Conservation (phyloP, 1,140 invertebrate genomes). For the Mycetomoellerius zeteki region DNA sequence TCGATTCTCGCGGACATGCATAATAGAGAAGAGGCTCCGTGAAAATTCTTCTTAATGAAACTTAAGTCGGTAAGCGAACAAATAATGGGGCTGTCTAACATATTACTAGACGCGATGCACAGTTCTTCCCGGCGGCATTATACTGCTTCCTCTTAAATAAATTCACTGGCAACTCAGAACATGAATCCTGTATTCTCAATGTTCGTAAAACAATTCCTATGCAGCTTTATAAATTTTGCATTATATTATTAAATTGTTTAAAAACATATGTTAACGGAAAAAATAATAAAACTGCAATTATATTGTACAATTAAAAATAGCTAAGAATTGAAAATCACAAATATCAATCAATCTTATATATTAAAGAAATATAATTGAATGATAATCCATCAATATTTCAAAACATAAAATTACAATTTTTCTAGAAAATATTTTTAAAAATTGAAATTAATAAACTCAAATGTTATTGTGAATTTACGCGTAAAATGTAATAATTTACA, state of each 20-base stretch:
- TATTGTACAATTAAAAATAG: neutral
- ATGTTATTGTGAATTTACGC: neutral
- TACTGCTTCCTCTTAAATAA: conserved; percentile 9
- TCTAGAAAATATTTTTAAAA: neutral
- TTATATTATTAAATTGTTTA: neutral
- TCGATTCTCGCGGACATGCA: conserved; percentile 22
- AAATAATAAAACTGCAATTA: neutral
- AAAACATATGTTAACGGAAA: neutral
- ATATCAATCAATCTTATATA: neutral
- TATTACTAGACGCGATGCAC: conserved; percentile 43
- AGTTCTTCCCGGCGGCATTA: conserved; percentile 18
- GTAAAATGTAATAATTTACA: too few species aligned
- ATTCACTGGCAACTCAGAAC: conserved; percentile 21
- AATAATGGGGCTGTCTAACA: conserved; percentile 56
- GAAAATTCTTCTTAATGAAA: conserved; percentile 47
- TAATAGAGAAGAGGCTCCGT: conserved; percentile 8
- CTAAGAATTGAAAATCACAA: neutral
- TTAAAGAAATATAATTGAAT: neutral
- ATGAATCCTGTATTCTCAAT: neutral
- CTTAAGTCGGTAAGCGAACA: conserved; percentile 40
- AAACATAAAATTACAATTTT: neutral
- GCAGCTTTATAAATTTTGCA: conserved; percentile 3
- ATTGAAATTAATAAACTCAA: neutral
- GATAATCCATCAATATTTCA: neutral
- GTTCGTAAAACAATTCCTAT: conserved; percentile 7